Evolutionary conservation across 1,140 invertebrate species (phyloP).

Genomic region (Drosophila bocqueti): DNA sequence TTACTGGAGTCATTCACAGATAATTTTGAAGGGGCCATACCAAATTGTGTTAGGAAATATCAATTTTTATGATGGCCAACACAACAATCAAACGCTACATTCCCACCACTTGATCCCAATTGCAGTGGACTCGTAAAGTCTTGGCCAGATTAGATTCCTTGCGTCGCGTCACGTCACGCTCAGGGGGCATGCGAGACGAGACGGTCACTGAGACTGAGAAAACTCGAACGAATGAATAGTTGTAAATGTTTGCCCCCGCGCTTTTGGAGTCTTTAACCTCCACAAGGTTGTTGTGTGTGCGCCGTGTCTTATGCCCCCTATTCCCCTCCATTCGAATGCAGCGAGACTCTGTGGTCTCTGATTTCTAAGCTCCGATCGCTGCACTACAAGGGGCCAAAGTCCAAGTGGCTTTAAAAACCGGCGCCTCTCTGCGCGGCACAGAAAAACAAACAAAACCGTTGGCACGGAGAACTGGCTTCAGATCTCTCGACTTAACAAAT

Average conservation of each 20-base stretch:
- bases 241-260: constrained; percentile 29
- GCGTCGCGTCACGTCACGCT: constrained; percentile 36
- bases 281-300: constrained; percentile 43
- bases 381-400: constrained; percentile 33
- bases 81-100: background rate
- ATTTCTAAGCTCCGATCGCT: constrained; percentile 35
- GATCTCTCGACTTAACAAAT: background rate
- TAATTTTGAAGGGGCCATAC: constrained; percentile 20
- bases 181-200: constrained; percentile 8
- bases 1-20: constrained; percentile 3
- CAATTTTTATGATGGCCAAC: constrained; percentile 10
- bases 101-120: constrained; percentile 35
- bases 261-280: constrained; percentile 46
- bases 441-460: background rate
- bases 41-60: constrained; percentile 23
- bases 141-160: constrained; percentile 43
- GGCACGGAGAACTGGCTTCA: background rate
- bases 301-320: background rate
- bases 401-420: constrained; percentile 11
- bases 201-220: background rate
- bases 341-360: constrained; percentile 32
- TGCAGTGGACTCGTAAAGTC: constrained; percentile 31
- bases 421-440: background rate
- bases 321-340: constrained; percentile 18
- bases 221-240: constrained; percentile 11